These are phyloP conservation scores for Lasioglossum pauxillum DNA, from an alignment of 2,888 invertebrate species.

Conservation along the genomic window DNA sequence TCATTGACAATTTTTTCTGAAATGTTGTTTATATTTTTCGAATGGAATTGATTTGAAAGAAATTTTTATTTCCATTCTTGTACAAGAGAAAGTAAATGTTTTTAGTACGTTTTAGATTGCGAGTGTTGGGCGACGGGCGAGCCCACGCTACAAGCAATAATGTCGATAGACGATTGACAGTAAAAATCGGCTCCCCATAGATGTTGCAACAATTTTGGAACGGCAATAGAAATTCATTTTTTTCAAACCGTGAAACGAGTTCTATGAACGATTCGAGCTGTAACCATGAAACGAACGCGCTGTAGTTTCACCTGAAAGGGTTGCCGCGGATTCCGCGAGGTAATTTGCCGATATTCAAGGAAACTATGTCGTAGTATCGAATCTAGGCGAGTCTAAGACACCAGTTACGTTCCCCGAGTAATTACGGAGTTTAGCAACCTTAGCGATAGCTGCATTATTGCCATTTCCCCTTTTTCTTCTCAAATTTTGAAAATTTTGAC, in stretches of 20 bases:
- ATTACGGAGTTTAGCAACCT: not conserved
- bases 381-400: not conserved
- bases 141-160: not conserved
- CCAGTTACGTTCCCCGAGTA: not conserved
- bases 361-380: not conserved
- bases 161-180: not conserved
- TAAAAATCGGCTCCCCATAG: not conserved
- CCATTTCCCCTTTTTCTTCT: not conserved
- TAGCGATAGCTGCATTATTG: not conserved
- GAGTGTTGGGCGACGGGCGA: not conserved
- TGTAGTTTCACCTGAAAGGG: slow-evolving; percentile 28
- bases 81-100: no score
- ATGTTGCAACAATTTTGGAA: not conserved
- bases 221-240: not conserved
- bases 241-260: not conserved
- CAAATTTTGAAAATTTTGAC: not conserved
- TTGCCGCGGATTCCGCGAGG: not conserved
- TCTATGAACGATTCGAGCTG: not conserved
- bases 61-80: not conserved
- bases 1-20: not conserved
- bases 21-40: not conserved
- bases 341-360: not conserved
- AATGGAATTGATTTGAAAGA: not conserved
- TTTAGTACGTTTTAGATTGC: not conserved
- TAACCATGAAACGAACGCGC: not conserved